phyloP scores from a whole-genome alignment of 2,113 vertebrate genomes.

The Perccottus glenii region DNA sequence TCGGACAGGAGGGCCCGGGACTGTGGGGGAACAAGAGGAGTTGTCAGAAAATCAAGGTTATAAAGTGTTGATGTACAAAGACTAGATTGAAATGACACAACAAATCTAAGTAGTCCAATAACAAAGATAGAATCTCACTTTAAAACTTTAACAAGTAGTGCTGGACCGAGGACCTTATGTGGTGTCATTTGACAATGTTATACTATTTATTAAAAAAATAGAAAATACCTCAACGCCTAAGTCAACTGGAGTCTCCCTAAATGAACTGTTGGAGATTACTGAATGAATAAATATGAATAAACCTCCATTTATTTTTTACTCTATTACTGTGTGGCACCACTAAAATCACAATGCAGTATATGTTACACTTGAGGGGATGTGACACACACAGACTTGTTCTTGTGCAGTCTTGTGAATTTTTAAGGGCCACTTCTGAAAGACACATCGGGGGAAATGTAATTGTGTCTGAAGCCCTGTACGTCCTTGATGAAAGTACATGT shows the following conservation, averaged over 20 bases:
- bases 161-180: no score
- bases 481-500: slow-evolving; percentile 63
- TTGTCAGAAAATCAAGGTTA: slow-evolving; percentile 28
- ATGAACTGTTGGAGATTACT: no score
- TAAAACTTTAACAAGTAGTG: no score
- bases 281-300: no score
- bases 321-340: no score
- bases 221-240: no score
- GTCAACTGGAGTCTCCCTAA: no score
- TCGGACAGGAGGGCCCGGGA: slow-evolving; percentile 88
- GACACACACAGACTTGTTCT: background rate
- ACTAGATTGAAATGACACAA: slow-evolving; percentile 12
- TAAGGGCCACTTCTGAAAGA: slow-evolving; percentile 49
- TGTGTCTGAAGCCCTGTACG: slow-evolving; percentile 45
- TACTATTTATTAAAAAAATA: no score
- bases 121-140: slow-evolving; percentile 3
- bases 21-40: slow-evolving; percentile 67
- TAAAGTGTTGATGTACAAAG: slow-evolving; percentile 4
- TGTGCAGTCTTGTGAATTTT: slow-evolving; percentile 42
- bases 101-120: slow-evolving; percentile 16
- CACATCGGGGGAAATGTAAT: slow-evolving; percentile 56
- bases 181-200: no score
- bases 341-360: no score
- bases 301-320: no score
- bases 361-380: no score